phyloP scores from a whole-genome alignment of 2,113 vertebrate genomes.

The Cyprinodon tularosa region DNA sequence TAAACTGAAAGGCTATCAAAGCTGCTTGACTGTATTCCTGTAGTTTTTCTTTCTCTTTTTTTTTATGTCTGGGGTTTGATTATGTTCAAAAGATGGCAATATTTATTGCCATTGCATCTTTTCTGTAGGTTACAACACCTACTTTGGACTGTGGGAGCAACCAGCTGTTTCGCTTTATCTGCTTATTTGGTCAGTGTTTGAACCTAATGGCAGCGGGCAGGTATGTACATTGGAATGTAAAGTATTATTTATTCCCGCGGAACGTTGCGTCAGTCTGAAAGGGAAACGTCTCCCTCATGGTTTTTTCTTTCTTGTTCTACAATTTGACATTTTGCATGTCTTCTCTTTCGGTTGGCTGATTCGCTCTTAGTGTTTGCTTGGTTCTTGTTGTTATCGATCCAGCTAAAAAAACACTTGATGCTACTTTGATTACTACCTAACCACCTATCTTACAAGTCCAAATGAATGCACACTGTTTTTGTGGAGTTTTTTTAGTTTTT shows the following conservation, averaged over 20 bases:
- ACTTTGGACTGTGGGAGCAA: conserved; percentile 64
- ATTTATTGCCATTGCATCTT: conserved; percentile 44
- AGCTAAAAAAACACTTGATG: conserved; percentile 58
- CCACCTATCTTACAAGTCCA: conserved; percentile 40
- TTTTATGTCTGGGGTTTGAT: conserved; percentile 24
- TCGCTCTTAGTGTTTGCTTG: conserved; percentile 80
- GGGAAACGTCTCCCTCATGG: conserved; percentile 55
- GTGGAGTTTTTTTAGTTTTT: conserved; percentile 1
- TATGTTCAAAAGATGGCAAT: conserved; percentile 49
- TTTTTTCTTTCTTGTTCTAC: conserved; percentile 63
- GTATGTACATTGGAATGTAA: conserved; percentile 75
- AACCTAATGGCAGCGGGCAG: conserved; percentile 49
- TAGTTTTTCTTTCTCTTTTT: conserved; percentile 8
- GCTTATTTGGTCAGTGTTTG: conserved; percentile 53
- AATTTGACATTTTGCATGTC: conserved; percentile 79
- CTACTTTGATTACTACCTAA: conserved; percentile 57
- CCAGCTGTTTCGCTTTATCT: conserved; percentile 46
- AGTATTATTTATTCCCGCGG: conserved; percentile 82
- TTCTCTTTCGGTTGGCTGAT: conserved; percentile 77
- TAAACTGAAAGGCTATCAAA: conserved; percentile 46
- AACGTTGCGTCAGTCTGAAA: conserved; percentile 70
- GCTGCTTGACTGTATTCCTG: conserved; percentile 44
- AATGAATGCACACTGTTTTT: conserved; percentile 48
- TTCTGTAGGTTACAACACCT: conserved; percentile 58
- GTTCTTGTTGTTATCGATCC: conserved; percentile 65